Conservation (phyloP, 2,888 invertebrate genomes). For the Pseudoips prasinana region DNA sequence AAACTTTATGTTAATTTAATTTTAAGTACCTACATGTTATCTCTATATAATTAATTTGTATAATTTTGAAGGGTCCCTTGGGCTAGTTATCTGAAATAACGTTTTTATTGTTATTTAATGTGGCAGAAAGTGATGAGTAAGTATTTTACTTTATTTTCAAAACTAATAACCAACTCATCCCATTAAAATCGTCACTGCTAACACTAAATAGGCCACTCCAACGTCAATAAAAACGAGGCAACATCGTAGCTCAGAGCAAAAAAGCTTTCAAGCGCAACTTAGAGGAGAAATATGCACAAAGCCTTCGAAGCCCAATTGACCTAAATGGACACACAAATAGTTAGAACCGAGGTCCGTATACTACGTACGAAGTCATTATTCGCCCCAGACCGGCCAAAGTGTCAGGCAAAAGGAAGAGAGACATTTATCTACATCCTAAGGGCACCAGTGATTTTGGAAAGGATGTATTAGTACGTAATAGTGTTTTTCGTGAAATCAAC, state of each 20-base stretch:
- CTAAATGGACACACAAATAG: conserved; percentile 78
- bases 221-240: conserved; percentile 40
- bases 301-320: conserved; percentile 73
- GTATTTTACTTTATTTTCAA: no score
- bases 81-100: no score
- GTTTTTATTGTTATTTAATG: no score
- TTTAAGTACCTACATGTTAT: no score
- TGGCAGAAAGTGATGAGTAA: no score
- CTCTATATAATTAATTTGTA: no score
- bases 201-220: conserved; percentile 17
- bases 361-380: conserved; percentile 70
- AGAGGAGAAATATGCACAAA: conserved; percentile 65
- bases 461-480: conserved; percentile 61
- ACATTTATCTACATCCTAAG: conserved; percentile 77
- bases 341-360: conserved; percentile 61
- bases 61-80: no score
- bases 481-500: conserved; percentile 66
- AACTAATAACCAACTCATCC: no score
- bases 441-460: conserved; percentile 71
- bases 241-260: conserved; percentile 47
- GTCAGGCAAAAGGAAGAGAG: conserved; percentile 66
- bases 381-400: conserved; percentile 69
- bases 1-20: no score
- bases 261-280: conserved; percentile 68
- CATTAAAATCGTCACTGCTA: background rate